phyloP scores from a whole-genome alignment of 2,113 vertebrate species.

The Thinocorus orbignyianus region DNA sequence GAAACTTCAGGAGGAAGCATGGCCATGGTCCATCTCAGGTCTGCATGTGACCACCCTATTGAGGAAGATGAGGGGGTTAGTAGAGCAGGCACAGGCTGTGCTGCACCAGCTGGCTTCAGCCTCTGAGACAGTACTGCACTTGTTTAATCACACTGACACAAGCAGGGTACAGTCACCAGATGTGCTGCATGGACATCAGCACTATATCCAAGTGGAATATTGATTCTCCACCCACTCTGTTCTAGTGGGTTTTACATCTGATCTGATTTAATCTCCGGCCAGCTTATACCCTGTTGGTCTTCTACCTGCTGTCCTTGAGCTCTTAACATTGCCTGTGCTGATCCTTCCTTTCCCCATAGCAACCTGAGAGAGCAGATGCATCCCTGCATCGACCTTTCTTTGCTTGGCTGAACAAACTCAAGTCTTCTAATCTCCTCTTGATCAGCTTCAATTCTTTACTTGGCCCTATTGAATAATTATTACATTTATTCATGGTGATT shows the following conservation, averaged over 20 bases:
- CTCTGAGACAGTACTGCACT: accelerated
- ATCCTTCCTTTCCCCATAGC: neutral
- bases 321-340: accelerated
- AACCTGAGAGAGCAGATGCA: neutral
- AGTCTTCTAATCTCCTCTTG: neutral
- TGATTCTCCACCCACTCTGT: neutral
- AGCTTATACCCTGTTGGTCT: neutral
- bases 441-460: neutral
- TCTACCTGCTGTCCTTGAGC: neutral
- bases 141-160: neutral
- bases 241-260: neutral
- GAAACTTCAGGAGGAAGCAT: neutral
- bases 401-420: neutral
- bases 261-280: neutral
- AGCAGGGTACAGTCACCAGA: accelerated
- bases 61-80: neutral
- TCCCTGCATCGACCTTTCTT: neutral
- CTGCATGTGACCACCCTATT: neutral
- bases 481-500: neutral
- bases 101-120: neutral
- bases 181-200: neutral
- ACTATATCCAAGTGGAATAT: neutral
- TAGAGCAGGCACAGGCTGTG: neutral
- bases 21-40: neutral
- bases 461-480: neutral